These are phyloP conservation scores for Barypeithes pellucidus DNA, from an alignment of 2,888 invertebrate species.

Conservation along the genomic window DNA sequence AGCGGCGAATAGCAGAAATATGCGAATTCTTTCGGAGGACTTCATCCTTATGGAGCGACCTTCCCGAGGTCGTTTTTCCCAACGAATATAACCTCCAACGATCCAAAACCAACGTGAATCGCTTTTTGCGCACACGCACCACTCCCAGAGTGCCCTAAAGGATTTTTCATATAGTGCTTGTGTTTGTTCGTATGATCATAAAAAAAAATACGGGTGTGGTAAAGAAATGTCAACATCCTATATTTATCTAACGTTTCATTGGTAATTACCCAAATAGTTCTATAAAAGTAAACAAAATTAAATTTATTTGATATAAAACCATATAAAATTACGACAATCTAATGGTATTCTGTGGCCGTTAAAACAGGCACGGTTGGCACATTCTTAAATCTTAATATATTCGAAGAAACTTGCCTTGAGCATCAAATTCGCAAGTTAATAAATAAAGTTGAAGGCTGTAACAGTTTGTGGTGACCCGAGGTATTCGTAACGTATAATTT, in stretches of 20 bases:
- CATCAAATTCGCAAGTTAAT: constrained; percentile 33
- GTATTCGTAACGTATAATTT: constrained; percentile 23
- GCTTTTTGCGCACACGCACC: too few species aligned
- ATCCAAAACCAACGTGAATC: too few species aligned
- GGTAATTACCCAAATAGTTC: background rate
- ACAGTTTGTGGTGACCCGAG: constrained; percentile 8
- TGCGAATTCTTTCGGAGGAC: too few species aligned
- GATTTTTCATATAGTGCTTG: too few species aligned
- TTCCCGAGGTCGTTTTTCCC: too few species aligned
- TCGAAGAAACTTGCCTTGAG: constrained; percentile 32
- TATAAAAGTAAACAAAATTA: constrained; percentile 1
- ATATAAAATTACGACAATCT: constrained; percentile 36
- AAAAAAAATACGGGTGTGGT: too few species aligned
- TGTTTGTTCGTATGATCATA: too few species aligned
- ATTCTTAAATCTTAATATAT: constrained; percentile 38
- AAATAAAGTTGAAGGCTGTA: constrained; percentile 40
- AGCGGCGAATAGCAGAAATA: too few species aligned
- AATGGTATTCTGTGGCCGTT: constrained; percentile 45
- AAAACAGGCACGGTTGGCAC: constrained; percentile 43
- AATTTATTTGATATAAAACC: constrained; percentile 11
- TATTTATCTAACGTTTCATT: background rate
- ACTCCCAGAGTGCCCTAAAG: too few species aligned
- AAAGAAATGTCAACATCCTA: too few species aligned
- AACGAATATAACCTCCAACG: too few species aligned
- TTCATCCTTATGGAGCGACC: too few species aligned